These are phyloP conservation scores for Drosophila obscura DNA, from an alignment of 1,140 invertebrate genomes.

Conservation along the genomic window DNA sequence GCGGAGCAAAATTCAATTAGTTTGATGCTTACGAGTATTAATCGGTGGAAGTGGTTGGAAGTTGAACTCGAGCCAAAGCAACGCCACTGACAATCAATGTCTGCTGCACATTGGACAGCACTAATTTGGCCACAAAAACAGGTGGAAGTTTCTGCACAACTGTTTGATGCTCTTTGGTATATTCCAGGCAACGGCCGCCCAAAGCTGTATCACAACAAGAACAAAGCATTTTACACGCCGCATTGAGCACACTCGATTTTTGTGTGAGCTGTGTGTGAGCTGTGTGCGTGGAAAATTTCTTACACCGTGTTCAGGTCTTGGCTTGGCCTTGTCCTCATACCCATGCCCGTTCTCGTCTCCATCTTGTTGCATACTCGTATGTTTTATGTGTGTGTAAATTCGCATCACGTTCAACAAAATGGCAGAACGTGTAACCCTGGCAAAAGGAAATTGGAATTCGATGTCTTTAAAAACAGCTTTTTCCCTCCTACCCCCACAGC, in stretches of 20 bases:
- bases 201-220: conserved; percentile 2
- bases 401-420: conserved; percentile 71
- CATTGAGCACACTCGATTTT: conserved; percentile 42
- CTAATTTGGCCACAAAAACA: conserved; percentile 1
- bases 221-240: conserved; percentile 53
- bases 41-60: conserved; percentile 8
- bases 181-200: no score
- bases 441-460: conserved; percentile 71
- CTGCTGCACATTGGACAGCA: conserved; percentile 1
- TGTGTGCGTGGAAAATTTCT: conserved; percentile 21
- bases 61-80: not conserved
- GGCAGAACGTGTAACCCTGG: conserved; percentile 66
- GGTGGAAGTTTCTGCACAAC: no score
- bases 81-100: not conserved
- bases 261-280: conserved; percentile 1
- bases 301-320: conserved; percentile 1
- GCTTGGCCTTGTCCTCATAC: conserved; percentile 12
- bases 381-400: conserved; percentile 60
- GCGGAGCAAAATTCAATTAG: conserved; percentile 39
- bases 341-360: no score
- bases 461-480: conserved; percentile 81
- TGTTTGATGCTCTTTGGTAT: no score
- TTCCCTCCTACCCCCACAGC: conserved; percentile 12
- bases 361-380: conserved; percentile 49
- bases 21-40: conserved; percentile 20